Evolutionary conservation across 2,113 vertebrate genomes (phyloP).

Genomic region (Saccopteryx leptura): DNA sequence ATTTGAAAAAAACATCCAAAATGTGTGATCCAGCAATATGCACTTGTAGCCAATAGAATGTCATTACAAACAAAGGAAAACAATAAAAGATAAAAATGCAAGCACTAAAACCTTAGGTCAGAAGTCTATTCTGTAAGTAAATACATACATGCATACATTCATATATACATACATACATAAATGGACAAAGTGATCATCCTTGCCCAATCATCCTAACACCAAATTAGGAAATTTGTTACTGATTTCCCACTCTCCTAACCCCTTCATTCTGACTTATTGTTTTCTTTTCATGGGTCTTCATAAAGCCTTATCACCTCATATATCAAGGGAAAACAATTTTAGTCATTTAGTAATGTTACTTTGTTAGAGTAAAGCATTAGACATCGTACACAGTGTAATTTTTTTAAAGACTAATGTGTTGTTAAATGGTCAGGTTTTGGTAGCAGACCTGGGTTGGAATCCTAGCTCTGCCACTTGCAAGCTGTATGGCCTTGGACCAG

Average conservation of each 20-base stretch:
- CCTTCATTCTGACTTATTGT: constrained; percentile 47
- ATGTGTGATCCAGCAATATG: constrained; percentile 53
- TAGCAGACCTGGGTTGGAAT: background rate
- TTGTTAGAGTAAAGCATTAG: constrained; percentile 43
- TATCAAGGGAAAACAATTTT: constrained; percentile 42
- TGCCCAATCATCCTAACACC: constrained; percentile 49
- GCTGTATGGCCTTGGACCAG: background rate
- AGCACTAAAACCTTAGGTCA: constrained; percentile 25
- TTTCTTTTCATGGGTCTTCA: background rate
- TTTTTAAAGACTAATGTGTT: background rate
- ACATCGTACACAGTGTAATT: background rate
- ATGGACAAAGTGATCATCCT: constrained; percentile 18
- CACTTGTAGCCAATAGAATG: constrained; percentile 36
- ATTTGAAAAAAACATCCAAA: constrained; percentile 60
- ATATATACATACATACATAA: background rate
- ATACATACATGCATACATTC: no score
- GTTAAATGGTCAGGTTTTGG: constrained; percentile 20
- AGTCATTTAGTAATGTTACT: constrained; percentile 32
- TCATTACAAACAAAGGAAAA: constrained; percentile 49
- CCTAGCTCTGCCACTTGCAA: background rate
- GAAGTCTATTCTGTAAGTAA: constrained; percentile 1
- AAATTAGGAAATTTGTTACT: constrained; percentile 57
- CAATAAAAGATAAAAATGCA: constrained; percentile 24
- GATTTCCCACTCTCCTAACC: background rate
- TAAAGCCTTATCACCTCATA: background rate